Percentiles rank a stretch among this genome's conserved stretches.
Conservation (phyloP, 37 sponge, comb jelly and placozoan genomes). For the Beroe ovata region DNA sequence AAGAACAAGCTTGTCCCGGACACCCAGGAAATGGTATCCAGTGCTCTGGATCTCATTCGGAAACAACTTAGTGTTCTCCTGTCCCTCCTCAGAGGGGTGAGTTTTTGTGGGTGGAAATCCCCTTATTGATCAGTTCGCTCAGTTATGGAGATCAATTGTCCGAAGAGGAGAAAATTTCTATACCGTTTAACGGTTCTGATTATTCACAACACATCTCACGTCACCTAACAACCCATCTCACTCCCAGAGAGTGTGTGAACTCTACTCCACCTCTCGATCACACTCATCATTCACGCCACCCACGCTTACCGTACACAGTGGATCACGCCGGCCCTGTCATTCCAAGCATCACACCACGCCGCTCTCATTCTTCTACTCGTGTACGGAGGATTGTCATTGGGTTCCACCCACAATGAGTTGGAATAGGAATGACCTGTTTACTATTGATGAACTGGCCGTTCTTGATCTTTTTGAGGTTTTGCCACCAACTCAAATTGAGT, state of each 20-base stretch:
- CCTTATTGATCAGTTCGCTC: too few species aligned
- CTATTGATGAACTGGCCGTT: neutral
- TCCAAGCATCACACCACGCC: neutral
- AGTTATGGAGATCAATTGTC: too few species aligned
- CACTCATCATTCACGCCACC: neutral
- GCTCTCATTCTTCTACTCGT: neutral
- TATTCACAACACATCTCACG: too few species aligned
- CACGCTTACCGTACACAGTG: neutral
- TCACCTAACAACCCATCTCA: too few species aligned
- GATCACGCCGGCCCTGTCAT: neutral
- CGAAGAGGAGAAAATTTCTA: too few species aligned
- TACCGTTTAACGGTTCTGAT: too few species aligned
- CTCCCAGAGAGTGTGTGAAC: neutral
- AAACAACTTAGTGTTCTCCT: slow-evolving; percentile 11
- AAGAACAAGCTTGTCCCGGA: neutral
- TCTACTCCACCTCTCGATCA: neutral
- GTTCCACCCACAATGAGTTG: neutral
- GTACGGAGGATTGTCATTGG: slow-evolving; percentile 16
- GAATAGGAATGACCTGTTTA: neutral
- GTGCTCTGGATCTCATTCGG: slow-evolving; percentile 12
- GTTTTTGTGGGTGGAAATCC: too few species aligned
- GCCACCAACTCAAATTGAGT: too few species aligned
- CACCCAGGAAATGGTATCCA: slow-evolving; percentile 13
- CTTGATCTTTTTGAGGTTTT: neutral
- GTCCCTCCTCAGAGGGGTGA: slow-evolving; percentile 20